Base-by-base conservation (phyloP, 2,113 vertebrate species). In the Daubentonia madagascariensis region DNA sequence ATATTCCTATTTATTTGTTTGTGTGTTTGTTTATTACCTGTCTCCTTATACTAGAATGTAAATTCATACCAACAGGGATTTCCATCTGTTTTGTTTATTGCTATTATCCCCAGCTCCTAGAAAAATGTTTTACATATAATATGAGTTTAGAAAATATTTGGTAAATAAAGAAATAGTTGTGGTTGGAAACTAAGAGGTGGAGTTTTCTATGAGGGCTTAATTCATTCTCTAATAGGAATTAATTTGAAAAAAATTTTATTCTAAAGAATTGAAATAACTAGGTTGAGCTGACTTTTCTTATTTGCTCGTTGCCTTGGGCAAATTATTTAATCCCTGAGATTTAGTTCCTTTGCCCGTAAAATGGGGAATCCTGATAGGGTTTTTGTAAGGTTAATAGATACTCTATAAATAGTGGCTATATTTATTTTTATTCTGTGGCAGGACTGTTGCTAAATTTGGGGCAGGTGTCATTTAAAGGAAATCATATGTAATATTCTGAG, bases 321-420 rank as follows among this genome's bases (percentile, higher is more conserved):
- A 57, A 83, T 68, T 88, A 52, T 67, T 95, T 84, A 97, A 72
- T 88, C 13, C 13, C 75, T 83, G 45, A 40, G 78, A 67, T 89
- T 89, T 86, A 84, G 48, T 79, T 94, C 37, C 43, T 91, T 87
- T 96, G 61, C 59, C 37, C 87, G 10, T 96, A 84, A 94, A 93
- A 75, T 86, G 28, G n/a, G 50, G 32, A 94, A 37, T 52, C 13
- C 43, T 92, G 6, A 45, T 50, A 94, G 20, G n/a, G 43, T 89
- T 91, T 18, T 87, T 95, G 5, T 75, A 84, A 88, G 30, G 37
- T 91, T 75, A 86, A 45, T 94, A 85, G 37, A 20, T 89, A 87
- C 8, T 85, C 7, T 68, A 22, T 84, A 80, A 88, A 22, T 68
- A 43, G 79, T 91, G 35, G 25, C 8, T 83, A 3, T 95, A 43